A percentile compares a stretch with the other conserved stretches of the same genome.
Evolutionary conservation across 2,888 invertebrate species (phyloP).

Genomic region (Slavum lentiscoides): DNA sequence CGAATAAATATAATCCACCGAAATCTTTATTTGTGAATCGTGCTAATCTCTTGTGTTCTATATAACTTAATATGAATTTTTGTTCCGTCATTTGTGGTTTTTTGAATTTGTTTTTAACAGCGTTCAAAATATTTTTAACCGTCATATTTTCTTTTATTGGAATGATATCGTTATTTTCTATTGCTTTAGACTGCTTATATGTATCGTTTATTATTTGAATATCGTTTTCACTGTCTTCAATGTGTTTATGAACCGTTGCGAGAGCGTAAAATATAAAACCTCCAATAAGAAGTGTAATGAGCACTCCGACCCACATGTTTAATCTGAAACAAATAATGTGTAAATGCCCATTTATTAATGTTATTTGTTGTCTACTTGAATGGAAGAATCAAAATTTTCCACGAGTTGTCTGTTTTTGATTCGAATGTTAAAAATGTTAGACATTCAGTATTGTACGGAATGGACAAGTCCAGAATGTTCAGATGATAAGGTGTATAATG

Average conservation of each 20-base stretch:
- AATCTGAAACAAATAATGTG: conserved; percentile 62
- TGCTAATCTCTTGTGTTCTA: conserved; percentile 29
- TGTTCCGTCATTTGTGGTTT: conserved; percentile 7
- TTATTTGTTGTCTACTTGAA: conserved; percentile 68
- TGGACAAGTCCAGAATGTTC: conserved; percentile 72
- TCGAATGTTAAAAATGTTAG: conserved; percentile 83
- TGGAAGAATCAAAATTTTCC: conserved; percentile 80
- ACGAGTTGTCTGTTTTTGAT: conserved; percentile 77
- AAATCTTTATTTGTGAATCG: conserved; percentile 5
- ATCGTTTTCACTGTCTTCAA: conserved; percentile 48
- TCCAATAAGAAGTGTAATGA: conserved; percentile 70
- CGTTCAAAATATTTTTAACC: conserved; percentile 6
- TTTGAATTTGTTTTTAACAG: conserved; percentile 14
- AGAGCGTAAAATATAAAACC: conserved; percentile 70
- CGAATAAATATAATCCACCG: conserved; percentile 70
- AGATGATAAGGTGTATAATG: conserved; percentile 73
- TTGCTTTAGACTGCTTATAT: background rate
- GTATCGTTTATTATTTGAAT: conserved; percentile 12
- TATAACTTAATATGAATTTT: conserved; percentile 6
- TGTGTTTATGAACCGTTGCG: conserved; percentile 64
- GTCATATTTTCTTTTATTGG: background rate
- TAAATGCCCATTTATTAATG: background rate
- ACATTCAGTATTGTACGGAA: conserved; percentile 80
- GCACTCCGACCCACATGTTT: conserved; percentile 75
- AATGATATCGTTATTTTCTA: background rate